phyloP scores from a whole-genome alignment of 2,888 invertebrate species.

The Stenotaenia linearis region DNA sequence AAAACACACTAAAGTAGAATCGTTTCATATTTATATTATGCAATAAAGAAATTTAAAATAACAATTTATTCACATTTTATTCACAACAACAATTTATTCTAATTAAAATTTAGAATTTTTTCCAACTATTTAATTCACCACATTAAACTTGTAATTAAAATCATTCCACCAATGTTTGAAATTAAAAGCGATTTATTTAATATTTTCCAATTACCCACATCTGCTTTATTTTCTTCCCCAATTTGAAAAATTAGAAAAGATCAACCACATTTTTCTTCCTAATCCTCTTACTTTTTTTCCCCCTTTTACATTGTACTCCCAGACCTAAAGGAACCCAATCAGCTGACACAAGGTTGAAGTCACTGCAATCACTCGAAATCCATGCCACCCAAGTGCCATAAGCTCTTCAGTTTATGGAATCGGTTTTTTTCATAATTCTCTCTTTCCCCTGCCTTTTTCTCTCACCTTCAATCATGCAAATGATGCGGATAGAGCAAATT shows the following conservation, averaged over 20 bases:
- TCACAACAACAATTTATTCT: too few species aligned
- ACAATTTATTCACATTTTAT: too few species aligned
- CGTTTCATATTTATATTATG: too few species aligned
- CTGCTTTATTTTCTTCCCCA: not conserved
- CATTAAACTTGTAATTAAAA: too few species aligned
- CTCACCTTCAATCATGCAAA: slow-evolving; percentile 24
- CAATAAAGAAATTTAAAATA: too few species aligned
- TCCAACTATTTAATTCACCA: too few species aligned
- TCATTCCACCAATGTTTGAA: too few species aligned
- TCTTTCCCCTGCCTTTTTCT: not conserved
- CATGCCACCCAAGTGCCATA: not conserved
- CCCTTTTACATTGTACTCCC: too few species aligned
- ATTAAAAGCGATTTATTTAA: too few species aligned
- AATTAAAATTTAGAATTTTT: too few species aligned
- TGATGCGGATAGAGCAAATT: slow-evolving; percentile 14
- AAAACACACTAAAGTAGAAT: too few species aligned
- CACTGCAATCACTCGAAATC: not conserved
- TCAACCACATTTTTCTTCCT: not conserved
- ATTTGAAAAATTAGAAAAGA: not conserved
- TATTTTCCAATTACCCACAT: not conserved
- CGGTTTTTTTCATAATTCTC: not conserved
- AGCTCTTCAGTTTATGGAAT: not conserved
- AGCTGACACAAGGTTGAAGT: not conserved
- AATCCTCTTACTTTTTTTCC: not conserved
- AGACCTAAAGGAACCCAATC: not conserved